phyloP scores from a whole-genome alignment of 2,113 vertebrate genomes.

The Prunella fulvescens region DNA sequence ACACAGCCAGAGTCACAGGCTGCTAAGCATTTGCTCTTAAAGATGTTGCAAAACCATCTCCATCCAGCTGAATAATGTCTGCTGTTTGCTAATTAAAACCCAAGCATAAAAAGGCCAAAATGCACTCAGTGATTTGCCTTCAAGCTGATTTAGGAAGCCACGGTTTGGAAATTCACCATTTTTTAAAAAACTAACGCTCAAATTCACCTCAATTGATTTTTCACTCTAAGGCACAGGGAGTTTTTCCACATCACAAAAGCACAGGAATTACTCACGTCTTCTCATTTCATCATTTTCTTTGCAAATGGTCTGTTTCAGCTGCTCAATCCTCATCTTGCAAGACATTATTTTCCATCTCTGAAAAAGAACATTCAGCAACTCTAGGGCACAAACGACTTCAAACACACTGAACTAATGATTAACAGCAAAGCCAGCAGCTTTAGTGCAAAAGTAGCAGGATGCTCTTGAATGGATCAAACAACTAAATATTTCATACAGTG shows the following conservation, averaged over 20 bases:
- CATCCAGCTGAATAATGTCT: conserved; percentile 21
- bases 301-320: conserved; percentile 91
- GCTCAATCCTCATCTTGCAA: conserved; percentile 92
- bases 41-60: conserved; percentile 25
- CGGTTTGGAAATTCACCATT: not conserved
- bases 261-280: conserved; percentile 78
- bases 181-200: not conserved
- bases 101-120: not conserved
- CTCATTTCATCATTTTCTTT: conserved; percentile 87
- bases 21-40: not conserved
- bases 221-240: not conserved
- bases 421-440: conserved; percentile 30
- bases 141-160: not conserved
- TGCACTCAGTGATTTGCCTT: not conserved
- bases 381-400: not conserved
- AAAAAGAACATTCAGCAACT: conserved; percentile 43
- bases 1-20: not conserved
- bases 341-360: conserved; percentile 99
- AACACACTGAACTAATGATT: not conserved
- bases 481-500: not conserved
- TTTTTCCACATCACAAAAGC: not conserved
- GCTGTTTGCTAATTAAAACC: conserved; percentile 40
- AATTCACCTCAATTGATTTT: not conserved
- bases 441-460: not conserved
- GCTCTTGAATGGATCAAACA: not conserved